Percentiles rank a stretch among this genome's conserved stretches.
Evolutionary conservation across 2,113 vertebrate species (phyloP).

Genomic region (Pygoscelis antarcticus): DNA sequence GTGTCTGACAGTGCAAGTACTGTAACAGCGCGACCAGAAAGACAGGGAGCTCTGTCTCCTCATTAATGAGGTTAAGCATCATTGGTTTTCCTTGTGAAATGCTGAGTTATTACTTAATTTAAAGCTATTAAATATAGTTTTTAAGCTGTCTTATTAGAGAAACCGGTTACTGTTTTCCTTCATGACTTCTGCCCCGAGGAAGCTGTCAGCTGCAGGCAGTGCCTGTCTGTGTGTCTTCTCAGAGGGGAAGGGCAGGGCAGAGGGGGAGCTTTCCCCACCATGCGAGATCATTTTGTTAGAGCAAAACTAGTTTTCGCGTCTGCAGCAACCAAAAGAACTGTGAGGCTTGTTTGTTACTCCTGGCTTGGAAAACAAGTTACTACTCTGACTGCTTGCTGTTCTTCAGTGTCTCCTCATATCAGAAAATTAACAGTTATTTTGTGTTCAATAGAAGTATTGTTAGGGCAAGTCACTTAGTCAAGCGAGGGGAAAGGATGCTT

Average conservation of each 20-base stretch:
- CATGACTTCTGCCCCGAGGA: neutral
- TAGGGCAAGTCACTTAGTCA: neutral
- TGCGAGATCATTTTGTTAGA: neutral
- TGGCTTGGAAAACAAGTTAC: neutral
- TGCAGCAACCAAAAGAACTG: neutral
- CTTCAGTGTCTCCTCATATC: neutral
- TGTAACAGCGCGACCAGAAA: neutral
- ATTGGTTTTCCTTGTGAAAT: neutral
- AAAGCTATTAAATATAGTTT: neutral
- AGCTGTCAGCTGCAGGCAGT: neutral
- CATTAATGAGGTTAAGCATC: neutral
- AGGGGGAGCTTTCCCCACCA: fast-evolving
- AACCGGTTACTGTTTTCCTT: neutral
- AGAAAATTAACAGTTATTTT: neutral
- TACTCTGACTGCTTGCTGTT: fast-evolving
- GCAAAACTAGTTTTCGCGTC: neutral
- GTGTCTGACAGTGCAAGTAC: neutral
- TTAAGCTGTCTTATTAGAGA: neutral
- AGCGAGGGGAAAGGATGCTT: too few species aligned
- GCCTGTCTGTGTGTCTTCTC: neutral
- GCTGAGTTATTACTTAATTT: neutral
- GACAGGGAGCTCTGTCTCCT: neutral
- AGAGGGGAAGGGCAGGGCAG: neutral
- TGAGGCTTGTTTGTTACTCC: neutral
- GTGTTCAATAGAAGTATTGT: neutral